phyloP scores from a whole-genome alignment of 2,888 invertebrate genomes.

The Cantharis flavilabris region DNA sequence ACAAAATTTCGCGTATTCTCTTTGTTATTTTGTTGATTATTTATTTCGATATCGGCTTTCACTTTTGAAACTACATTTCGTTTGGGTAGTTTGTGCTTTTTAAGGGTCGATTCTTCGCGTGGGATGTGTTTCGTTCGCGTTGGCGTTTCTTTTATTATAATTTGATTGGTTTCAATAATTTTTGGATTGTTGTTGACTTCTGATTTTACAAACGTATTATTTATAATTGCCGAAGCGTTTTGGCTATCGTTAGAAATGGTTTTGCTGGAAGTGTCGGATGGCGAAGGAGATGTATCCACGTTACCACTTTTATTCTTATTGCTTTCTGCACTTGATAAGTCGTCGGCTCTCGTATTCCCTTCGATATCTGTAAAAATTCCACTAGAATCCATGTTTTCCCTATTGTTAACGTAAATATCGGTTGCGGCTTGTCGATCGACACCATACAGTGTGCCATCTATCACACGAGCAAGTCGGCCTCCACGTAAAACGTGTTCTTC shows the following conservation, averaged over 20 bases:
- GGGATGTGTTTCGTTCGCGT: slow-evolving; percentile 45
- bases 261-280: slow-evolving; percentile 63
- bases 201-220: not conserved
- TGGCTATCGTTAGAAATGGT: slow-evolving; percentile 62
- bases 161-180: slow-evolving; percentile 21
- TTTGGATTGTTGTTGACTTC: slow-evolving; percentile 11
- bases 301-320: slow-evolving; percentile 38
- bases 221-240: slow-evolving; percentile 34
- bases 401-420: slow-evolving; percentile 59
- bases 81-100: slow-evolving; percentile 79
- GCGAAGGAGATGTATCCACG: slow-evolving; percentile 66
- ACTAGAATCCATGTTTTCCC: slow-evolving; percentile 88
- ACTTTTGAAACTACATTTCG: slow-evolving; percentile 77
- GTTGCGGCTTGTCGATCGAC: slow-evolving; percentile 60
- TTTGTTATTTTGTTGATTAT: slow-evolving; percentile 57
- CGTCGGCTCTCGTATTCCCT: slow-evolving; percentile 64
- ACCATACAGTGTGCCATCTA: slow-evolving; percentile 88
- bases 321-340: slow-evolving; percentile 39
- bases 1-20: slow-evolving; percentile 58
- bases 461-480: slow-evolving; percentile 80
- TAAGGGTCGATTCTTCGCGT: slow-evolving; percentile 61
- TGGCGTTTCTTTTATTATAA: slow-evolving; percentile 31
- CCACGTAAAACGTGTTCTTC: slow-evolving; percentile 71
- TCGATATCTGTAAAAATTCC: slow-evolving; percentile 88
- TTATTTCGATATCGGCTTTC: slow-evolving; percentile 70